These are phyloP conservation scores for Protonibea diacanthus DNA, from an alignment of 2,797 vertebrate genomes.

Conservation along the genomic window DNA sequence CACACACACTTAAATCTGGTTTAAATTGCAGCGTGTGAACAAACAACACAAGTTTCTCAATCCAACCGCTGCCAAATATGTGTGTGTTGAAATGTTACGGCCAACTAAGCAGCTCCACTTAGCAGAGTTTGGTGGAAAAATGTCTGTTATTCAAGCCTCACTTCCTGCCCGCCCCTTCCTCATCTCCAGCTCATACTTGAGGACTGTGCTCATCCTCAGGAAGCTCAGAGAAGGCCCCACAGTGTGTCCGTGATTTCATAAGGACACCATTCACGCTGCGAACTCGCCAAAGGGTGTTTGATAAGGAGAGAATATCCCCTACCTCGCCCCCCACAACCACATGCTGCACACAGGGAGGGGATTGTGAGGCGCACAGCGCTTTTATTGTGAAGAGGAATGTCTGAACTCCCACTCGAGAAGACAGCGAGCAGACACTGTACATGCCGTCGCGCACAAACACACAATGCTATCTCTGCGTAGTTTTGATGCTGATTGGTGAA, in stretches of 20 bases:
- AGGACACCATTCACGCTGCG: constrained; percentile 61
- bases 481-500: neutral
- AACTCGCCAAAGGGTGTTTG: constrained; percentile 39
- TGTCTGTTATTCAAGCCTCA: neutral
- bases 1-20: constrained; percentile 38
- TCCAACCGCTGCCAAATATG: constrained; percentile 33
- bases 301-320: constrained; percentile 56
- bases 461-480: neutral
- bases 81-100: constrained; percentile 50
- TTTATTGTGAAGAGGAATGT: constrained; percentile 81
- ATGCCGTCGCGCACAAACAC: constrained; percentile 25
- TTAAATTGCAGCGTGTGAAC: constrained; percentile 29
- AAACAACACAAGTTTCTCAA: constrained; percentile 55
- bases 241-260: constrained; percentile 53
- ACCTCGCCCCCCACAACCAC: constrained; percentile 24
- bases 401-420: constrained; percentile 71
- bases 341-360: constrained; percentile 62
- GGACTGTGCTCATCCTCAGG: constrained; percentile 64
- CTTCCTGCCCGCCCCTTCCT: constrained; percentile 17
- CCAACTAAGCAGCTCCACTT: constrained; percentile 52
- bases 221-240: constrained; percentile 22
- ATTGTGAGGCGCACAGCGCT: constrained; percentile 76
- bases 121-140: constrained; percentile 13
- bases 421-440: constrained; percentile 53
- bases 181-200: constrained; percentile 53